phyloP scores from a whole-genome alignment of 2,888 invertebrate species.

The Neoitamus cyanurus region DNA sequence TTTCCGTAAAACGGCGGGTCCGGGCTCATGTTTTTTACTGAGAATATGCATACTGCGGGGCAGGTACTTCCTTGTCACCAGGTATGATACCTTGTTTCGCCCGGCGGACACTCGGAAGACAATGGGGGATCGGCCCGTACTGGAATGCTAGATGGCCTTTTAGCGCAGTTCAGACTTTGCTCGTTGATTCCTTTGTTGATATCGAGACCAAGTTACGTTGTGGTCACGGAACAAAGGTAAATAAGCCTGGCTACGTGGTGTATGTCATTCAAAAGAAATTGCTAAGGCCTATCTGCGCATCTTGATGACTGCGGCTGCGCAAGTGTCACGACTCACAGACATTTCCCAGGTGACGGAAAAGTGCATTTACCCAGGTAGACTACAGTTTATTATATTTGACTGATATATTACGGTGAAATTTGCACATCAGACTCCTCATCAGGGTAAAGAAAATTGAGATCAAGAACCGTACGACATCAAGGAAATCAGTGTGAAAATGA shows the following conservation, averaged over 20 bases:
- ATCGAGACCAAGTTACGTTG: background rate
- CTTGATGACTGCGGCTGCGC: background rate
- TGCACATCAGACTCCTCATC: background rate
- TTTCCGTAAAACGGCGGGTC: background rate
- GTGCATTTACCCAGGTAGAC: background rate
- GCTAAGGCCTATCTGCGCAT: background rate
- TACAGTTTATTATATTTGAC: background rate
- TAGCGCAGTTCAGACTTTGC: background rate
- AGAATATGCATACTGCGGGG: background rate
- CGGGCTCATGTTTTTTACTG: background rate
- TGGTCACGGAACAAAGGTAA: background rate
- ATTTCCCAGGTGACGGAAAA: background rate
- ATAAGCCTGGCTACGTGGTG: background rate
- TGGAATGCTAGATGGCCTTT: background rate
- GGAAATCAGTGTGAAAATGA: background rate
- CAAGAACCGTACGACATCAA: background rate
- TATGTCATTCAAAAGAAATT: background rate
- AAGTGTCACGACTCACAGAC: background rate
- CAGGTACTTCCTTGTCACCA: background rate
- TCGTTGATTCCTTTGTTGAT: background rate
- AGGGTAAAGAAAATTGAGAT: too few relatives aligned
- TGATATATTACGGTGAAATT: background rate
- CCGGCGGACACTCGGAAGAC: background rate
- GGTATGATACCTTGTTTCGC: background rate
- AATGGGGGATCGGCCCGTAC: background rate